Evolutionary conservation across 2,113 vertebrate genomes (phyloP), one percentile per base, ranked within the genome.

Genomic region (Microcebus lehilahytsara): DNA sequence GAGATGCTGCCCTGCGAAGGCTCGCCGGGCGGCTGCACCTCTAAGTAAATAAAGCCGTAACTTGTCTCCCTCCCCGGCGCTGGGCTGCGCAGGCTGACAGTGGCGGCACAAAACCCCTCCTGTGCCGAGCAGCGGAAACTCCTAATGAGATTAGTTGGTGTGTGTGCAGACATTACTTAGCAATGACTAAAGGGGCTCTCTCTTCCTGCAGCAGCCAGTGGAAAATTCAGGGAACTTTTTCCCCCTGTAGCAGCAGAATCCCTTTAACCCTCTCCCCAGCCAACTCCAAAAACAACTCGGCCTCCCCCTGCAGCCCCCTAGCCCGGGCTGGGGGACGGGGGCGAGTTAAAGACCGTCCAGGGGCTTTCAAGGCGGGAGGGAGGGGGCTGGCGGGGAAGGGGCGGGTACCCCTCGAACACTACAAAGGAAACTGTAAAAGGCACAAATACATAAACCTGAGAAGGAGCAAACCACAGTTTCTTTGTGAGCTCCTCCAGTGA

Each of bases 101-200:
- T 9, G 97, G 98, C 98, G 97, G 97, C 97, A 99, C 99, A 99
- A 99, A 99, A 99, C 99, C 99, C 99, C 98, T 99, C 98, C 99
- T 99, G 99, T 99, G 99, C 99, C 95, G 98, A 98, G 98, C 99
- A 99, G 99, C 99, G 99, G 99, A 99, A 99, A 99, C 99, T 99
- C 99, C 99, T 99, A 99, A 99, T 99, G 99, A 99, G 99, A 99
- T 99, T 99, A 99, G 99, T 99, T 99, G 99, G 98, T 99, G 99
- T 99, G 99, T 99, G 99, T 99, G 99, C 99, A 99, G 99, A 99
- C 99, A 99, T 99, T 99, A 99, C 99, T 99, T 99, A 99, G 99
- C 99, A 99, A 98, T 99, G 99, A 99, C 99, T 99, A 99, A 99
- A 99, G 99, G 99, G 98, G 98, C 98, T 99, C 99, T 99, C 99